Conservation (phyloP, 2,113 vertebrate genomes). For the Acanthochromis polyacanthus region DNA sequence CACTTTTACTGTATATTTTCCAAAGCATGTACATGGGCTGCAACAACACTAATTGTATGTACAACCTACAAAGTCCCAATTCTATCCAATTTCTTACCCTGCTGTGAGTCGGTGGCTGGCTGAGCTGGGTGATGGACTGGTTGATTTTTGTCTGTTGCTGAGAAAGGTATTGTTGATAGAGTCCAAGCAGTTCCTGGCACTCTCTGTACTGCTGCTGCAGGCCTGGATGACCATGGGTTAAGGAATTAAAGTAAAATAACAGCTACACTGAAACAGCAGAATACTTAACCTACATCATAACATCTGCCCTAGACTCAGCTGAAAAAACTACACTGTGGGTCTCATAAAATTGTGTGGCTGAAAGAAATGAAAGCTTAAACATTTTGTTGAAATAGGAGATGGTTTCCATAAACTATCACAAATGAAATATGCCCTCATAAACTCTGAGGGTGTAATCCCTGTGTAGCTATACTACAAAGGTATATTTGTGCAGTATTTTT, state of each 20-base stretch:
- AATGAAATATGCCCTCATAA: too few species aligned
- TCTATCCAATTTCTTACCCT: conserved; percentile 87
- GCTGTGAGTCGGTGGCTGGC: conserved; percentile 80
- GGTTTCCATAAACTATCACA: too few species aligned
- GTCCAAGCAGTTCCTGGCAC: conserved; percentile 94
- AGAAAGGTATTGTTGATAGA: conserved; percentile 96
- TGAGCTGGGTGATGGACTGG: conserved; percentile 88
- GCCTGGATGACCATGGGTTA: conserved; percentile 87
- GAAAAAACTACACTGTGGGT: neutral
- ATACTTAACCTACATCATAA: neutral
- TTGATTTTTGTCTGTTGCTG: conserved; percentile 94
- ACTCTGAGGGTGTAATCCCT: neutral
- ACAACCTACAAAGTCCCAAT: neutral
- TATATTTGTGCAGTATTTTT: conserved; percentile 21
- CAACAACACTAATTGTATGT: neutral
- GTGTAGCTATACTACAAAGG: neutral
- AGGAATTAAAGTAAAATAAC: conserved; percentile 72
- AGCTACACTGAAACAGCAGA: conserved; percentile 18
- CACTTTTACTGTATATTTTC: conserved; percentile 4
- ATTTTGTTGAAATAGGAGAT: too few species aligned
- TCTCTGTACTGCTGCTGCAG: conserved; percentile 95
- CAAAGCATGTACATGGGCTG: neutral
- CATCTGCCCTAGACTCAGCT: conserved; percentile 14
- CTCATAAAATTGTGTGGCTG: neutral
- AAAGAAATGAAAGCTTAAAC: neutral